A percentile compares a stretch with the other conserved stretches of the same genome.
Conservation (phyloP, 2,888 invertebrate genomes). For the Agriotes lineatus region DNA sequence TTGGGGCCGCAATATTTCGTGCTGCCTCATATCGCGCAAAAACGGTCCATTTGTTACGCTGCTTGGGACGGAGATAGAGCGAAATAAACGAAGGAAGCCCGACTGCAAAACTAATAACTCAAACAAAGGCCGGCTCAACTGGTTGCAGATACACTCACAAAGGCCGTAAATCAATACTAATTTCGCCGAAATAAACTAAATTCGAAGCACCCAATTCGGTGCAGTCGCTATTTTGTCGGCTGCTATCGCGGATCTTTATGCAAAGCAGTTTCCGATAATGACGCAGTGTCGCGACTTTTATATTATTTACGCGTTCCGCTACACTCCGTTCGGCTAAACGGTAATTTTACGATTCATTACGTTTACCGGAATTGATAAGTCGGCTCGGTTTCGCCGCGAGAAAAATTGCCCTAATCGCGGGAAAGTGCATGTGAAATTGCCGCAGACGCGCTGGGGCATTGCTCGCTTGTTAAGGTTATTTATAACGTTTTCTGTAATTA, state of each 20-base stretch:
- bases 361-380: conserved; percentile 64
- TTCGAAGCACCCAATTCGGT: conserved; percentile 60
- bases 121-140: conserved; percentile 53
- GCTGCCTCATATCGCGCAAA: conserved; percentile 29
- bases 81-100: conserved; percentile 45
- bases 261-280: conserved; percentile 67
- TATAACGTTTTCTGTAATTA: conserved; percentile 58
- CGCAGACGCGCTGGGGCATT: too few relatives aligned
- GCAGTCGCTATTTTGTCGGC: conserved; percentile 58
- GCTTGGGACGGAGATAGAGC: conserved; percentile 41
- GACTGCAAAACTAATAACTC: conserved; percentile 47
- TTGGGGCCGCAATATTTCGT: conserved; percentile 27
- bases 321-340: conserved; percentile 59
- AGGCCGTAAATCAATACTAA: conserved; percentile 62
- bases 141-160: conserved; percentile 56
- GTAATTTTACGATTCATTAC: conserved; percentile 67
- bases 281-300: conserved; percentile 63
- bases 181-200: conserved; percentile 58
- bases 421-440: too few relatives aligned
- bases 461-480: conserved; percentile 53
- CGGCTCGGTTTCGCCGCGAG: conserved; percentile 43
- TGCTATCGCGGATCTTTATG: conserved; percentile 65
- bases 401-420: conserved; percentile 19
- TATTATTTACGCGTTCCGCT: conserved; percentile 64
- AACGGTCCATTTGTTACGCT: conserved; percentile 43